phyloP scores from a whole-genome alignment of 2,797 vertebrate species.

The Helarctos malayanus region DNA sequence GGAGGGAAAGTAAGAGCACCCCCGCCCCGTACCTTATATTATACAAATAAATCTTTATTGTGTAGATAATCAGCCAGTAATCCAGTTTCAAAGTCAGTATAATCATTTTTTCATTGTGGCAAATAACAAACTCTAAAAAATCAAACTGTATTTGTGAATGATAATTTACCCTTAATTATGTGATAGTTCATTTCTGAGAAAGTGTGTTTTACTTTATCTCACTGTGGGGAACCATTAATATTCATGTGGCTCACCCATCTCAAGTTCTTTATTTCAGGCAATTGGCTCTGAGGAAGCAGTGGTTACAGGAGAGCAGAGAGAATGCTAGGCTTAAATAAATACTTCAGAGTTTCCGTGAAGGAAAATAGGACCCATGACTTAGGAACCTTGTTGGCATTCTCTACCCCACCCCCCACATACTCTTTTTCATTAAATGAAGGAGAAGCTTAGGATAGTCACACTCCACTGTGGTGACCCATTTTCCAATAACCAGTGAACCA shows the following conservation, averaged over 20 bases:
- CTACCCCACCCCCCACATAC: too few relatives aligned
- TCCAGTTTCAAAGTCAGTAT: not conserved
- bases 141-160: not conserved
- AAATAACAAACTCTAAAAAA: not conserved
- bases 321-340: not conserved
- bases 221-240: not conserved
- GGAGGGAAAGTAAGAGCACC: not conserved
- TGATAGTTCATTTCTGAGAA: not conserved
- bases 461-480: not conserved
- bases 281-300: not conserved
- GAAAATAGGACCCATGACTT: not conserved
- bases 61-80: not conserved
- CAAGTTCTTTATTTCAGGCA: not conserved
- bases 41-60: not conserved
- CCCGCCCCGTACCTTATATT: not conserved
- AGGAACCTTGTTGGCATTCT: not conserved
- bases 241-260: not conserved
- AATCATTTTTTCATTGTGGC: not conserved
- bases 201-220: slow-evolving; percentile 26
- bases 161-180: not conserved
- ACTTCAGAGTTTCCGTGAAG: not conserved
- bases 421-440: not conserved
- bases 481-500: slow-evolving; percentile 47
- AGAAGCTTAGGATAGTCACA: not conserved
- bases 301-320: not conserved